phyloP scores from a whole-genome alignment of 2,113 vertebrate species.

The crab-eating macaque (Macaca fascicularis) region T2T-MFA8v1.1 NC_088386.1:33104501-33105000 shows the following conservation, averaged over 20 bases:
- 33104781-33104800: not conserved
- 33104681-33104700: conserved; percentile 19
- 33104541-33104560: not conserved
- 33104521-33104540: not conserved
- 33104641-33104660: not conserved
- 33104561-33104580: not conserved
- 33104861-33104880: too few species aligned
- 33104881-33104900: not conserved
- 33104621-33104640: not conserved
- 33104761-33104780: not conserved
- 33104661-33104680: not conserved
- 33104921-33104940: not conserved
- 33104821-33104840: not conserved
- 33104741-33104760: conserved; percentile 28
- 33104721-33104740: not conserved
- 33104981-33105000: not conserved
- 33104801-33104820: not conserved
- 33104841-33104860: not conserved
- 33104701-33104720: not conserved
- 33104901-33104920: not conserved
- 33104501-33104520: not conserved
- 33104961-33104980: not conserved
- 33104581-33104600: not conserved
- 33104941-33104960: not conserved
- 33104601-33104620: not conserved